A percentile compares a stretch with the other conserved stretches of the same genome.
phyloP scores from a whole-genome alignment of 2,113 vertebrate genomes.

The Tretioscincus oriximinensis region DNA sequence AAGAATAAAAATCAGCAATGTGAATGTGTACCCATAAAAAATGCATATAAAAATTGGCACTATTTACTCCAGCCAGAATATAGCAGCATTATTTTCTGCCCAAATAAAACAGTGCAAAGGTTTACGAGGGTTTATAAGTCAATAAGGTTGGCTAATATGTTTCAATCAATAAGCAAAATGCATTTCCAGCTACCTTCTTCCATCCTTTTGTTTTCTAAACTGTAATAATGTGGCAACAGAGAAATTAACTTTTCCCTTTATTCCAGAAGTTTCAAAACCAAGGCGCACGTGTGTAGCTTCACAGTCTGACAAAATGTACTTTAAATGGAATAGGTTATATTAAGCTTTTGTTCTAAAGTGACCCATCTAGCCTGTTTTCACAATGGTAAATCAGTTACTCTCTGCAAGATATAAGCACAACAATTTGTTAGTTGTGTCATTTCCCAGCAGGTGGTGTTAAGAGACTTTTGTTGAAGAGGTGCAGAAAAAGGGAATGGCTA shows the following conservation, averaged over 20 bases:
- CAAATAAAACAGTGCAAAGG: background rate
- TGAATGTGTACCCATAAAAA: background rate
- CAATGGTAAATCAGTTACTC: background rate
- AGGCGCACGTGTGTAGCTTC: background rate
- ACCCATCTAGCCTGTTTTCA: no score
- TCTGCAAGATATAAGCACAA: no score
- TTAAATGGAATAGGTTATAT: background rate
- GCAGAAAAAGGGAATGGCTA: no score
- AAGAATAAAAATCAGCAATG: background rate
- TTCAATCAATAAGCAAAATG: background rate
- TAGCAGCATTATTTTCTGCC: background rate
- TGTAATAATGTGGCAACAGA: background rate
- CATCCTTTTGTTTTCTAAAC: background rate
- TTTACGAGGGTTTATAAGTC: background rate
- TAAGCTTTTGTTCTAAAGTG: background rate
- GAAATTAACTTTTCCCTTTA: background rate
- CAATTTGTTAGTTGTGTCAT: no score
- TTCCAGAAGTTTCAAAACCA: background rate
- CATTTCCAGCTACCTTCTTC: background rate
- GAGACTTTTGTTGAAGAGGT: no score
- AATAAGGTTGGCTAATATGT: background rate
- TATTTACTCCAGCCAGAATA: background rate
- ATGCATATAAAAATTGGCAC: background rate
- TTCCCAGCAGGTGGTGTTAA: no score
- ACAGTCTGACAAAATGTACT: background rate